Evolutionary conservation across 2,888 invertebrate genomes (phyloP).

Genomic region (Thera britannica): DNA sequence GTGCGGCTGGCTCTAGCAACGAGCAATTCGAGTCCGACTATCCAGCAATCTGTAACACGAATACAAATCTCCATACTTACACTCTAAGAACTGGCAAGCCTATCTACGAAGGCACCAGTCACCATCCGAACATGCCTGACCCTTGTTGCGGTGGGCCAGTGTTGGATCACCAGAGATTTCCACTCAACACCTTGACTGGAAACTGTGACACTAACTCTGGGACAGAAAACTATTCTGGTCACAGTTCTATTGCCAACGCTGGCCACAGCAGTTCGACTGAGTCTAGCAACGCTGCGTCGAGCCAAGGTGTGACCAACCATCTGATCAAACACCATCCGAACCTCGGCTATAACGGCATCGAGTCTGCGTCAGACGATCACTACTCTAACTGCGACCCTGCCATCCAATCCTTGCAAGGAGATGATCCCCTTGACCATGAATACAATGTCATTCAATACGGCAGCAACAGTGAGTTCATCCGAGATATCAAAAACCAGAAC

Average conservation of each 20-base stretch:
- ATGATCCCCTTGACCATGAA: conserved; percentile 80
- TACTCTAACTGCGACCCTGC: conserved; percentile 83
- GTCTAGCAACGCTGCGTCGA: conserved; percentile 81
- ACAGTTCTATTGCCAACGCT: conserved; percentile 84
- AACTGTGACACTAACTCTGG: conserved; percentile 86
- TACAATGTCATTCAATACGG: conserved; percentile 83
- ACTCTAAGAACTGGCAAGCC: conserved; percentile 91
- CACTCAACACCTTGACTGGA: conserved; percentile 82
- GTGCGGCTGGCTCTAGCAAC: conserved; percentile 93
- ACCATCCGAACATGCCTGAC: conserved; percentile 72
- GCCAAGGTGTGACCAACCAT: conserved; percentile 81
- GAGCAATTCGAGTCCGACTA: conserved; percentile 93
- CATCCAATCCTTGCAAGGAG: conserved; percentile 78
- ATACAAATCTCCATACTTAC: conserved; percentile 93
- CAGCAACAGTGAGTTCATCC: conserved; percentile 78
- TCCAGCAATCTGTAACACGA: conserved; percentile 93
- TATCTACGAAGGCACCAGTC: conserved; percentile 87
- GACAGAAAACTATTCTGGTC: conserved; percentile 86
- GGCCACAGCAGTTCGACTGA: conserved; percentile 83
- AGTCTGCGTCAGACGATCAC: conserved; percentile 81
- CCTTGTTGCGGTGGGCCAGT: conserved; percentile 75
- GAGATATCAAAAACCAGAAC: conserved; percentile 83
- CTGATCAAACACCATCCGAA: conserved; percentile 80
- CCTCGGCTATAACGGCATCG: conserved; percentile 78
- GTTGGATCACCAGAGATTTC: conserved; percentile 77